These are phyloP conservation scores for Guaruba guarouba DNA, from an alignment of 2,113 vertebrate species.

Conservation along the genomic window DNA sequence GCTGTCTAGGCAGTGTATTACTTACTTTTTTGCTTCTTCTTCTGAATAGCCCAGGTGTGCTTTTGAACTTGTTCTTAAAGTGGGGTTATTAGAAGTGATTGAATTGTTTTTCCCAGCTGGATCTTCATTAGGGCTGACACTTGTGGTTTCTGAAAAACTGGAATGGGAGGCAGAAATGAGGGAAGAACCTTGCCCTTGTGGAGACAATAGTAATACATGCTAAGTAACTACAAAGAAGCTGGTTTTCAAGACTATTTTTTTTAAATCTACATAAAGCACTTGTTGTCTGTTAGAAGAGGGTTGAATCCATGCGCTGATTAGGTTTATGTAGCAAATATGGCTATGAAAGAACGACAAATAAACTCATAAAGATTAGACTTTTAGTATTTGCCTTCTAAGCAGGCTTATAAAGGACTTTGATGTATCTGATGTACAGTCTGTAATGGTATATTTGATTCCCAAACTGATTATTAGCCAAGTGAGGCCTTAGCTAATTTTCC, in stretches of 20 bases:
- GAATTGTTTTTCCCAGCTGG: neutral
- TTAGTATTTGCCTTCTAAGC: neutral
- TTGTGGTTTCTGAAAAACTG: conserved; percentile 31
- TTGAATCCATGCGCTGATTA: neutral
- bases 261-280: neutral
- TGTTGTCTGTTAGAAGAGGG: neutral
- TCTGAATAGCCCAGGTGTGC: neutral
- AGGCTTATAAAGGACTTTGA: neutral
- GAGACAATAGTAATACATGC: neutral
- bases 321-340: neutral
- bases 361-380: neutral
- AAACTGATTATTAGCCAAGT: neutral
- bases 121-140: neutral
- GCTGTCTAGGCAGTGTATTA: neutral
- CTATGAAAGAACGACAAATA: neutral
- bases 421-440: neutral
- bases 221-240: neutral
- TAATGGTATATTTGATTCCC: neutral
- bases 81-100: neutral
- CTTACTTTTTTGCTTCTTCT: neutral
- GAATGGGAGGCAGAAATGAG: neutral
- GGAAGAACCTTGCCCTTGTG: neutral
- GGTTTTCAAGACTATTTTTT: neutral
- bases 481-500: conserved; percentile 10
- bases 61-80: conserved; percentile 31